A percentile compares a stretch with the other conserved stretches of the same genome.
Evolutionary conservation across 2,113 vertebrate genomes (phyloP).

Genomic region (Typhlomys cinereus): DNA sequence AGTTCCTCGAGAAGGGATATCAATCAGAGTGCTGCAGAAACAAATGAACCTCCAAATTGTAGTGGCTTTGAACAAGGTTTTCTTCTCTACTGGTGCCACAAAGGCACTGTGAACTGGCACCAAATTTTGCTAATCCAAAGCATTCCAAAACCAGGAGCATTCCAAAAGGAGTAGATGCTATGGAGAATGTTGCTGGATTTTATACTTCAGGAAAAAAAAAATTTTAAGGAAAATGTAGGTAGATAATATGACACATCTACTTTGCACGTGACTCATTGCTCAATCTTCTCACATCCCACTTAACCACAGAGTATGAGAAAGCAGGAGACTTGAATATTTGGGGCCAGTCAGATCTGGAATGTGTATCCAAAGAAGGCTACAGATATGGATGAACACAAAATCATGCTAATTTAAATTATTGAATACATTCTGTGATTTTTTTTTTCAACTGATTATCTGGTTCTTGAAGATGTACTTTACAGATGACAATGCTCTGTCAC

Average conservation of each 20-base stretch:
- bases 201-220: neutral
- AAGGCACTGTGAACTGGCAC: neutral
- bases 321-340: neutral
- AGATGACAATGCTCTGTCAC: neutral
- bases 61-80: neutral
- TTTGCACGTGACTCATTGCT: neutral
- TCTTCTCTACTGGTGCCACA: neutral
- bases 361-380: neutral
- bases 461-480: neutral
- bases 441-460: neutral
- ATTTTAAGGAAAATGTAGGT: neutral
- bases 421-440: neutral
- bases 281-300: neutral
- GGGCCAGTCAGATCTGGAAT: neutral
- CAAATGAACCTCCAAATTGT: neutral
- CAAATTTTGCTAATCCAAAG: neutral
- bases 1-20: neutral
- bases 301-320: neutral
- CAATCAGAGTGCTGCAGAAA: neutral
- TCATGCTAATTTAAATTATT: too few relatives aligned
- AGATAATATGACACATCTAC: neutral
- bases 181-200: neutral
- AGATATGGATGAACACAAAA: neutral
- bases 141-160: neutral
- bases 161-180: neutral